phyloP scores from a whole-genome alignment of 2,797 vertebrate species.

The Lutjanus campechanus region DNA sequence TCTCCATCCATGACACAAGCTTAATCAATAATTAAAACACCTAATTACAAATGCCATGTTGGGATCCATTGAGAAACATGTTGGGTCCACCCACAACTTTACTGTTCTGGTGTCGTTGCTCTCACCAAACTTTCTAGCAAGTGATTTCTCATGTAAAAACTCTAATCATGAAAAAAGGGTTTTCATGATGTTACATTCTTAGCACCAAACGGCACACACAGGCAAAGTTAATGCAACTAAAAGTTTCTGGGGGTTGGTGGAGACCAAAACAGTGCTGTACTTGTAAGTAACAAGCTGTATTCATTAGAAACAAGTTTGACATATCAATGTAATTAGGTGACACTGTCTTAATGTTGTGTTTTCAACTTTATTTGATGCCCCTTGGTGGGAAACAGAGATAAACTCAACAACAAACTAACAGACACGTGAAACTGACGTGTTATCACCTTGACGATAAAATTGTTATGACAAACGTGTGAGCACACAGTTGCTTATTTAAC shows the following conservation, averaged over 20 bases:
- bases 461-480: neutral
- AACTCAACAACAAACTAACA: neutral
- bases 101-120: neutral
- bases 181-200: no score
- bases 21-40: slow-evolving; percentile 10
- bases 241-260: neutral
- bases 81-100: no score
- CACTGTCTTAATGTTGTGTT: neutral
- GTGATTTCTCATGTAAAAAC: neutral
- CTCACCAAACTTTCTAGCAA: neutral
- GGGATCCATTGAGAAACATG: neutral
- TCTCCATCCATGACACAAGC: neutral
- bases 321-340: neutral
- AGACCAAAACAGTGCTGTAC: neutral
- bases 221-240: no score
- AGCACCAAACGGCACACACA: neutral
- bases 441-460: neutral
- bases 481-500: no score
- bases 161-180: neutral
- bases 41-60: neutral
- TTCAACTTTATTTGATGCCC: neutral
- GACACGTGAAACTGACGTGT: neutral
- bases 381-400: neutral
- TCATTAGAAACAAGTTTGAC: neutral
- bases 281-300: no score